Evolutionary conservation across 2,113 vertebrate genomes (phyloP).

Genomic region (Trogon surrucura): DNA sequence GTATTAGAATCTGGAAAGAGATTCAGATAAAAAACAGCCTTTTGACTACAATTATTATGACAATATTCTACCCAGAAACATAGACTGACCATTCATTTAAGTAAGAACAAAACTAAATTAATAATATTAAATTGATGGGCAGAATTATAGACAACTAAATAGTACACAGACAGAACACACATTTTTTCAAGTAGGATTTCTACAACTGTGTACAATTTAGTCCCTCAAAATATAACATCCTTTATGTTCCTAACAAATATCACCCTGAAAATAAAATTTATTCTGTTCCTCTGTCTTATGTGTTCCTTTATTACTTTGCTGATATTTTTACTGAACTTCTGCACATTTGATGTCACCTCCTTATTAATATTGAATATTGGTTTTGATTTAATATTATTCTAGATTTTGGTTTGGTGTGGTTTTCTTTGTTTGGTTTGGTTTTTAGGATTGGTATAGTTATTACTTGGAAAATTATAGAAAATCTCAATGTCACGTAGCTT

Average conservation of each 20-base stretch:
- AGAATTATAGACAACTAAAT: neutral
- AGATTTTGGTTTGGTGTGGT: neutral
- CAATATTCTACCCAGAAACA: neutral
- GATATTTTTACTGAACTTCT: neutral
- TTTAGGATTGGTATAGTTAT: neutral
- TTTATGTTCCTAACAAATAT: neutral
- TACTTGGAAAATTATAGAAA: neutral
- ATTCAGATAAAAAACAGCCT: neutral
- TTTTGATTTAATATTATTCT: neutral
- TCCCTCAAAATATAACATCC: neutral
- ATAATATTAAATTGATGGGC: neutral
- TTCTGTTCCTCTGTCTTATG: neutral
- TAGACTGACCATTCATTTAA: neutral
- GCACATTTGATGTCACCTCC: neutral
- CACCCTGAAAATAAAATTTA: neutral
- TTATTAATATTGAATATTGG: neutral
- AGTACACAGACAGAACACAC: neutral
- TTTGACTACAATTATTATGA: neutral
- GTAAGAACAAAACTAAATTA: neutral
- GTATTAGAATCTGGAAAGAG: neutral
- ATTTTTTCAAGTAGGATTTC: neutral
- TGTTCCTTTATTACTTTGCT: neutral
- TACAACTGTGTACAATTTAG: neutral
- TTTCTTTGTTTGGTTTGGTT: neutral
- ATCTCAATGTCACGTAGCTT: neutral